phyloP scores from a whole-genome alignment of 1,140 invertebrate species.

The Drosophila albomicans region DNA sequence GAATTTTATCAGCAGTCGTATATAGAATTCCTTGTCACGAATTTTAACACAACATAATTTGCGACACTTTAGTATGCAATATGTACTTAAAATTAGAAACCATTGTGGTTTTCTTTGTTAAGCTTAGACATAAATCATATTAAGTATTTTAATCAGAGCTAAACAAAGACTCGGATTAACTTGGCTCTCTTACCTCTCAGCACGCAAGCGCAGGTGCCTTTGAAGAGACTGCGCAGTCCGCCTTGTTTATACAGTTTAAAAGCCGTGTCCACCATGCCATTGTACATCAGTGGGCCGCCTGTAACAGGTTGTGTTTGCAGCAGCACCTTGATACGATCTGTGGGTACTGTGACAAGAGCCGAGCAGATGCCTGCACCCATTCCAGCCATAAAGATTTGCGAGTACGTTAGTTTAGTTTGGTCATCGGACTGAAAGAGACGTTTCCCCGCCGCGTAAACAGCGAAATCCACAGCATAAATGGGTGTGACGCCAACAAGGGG shows the following conservation, averaged over 20 bases:
- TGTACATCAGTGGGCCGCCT: constrained; percentile 92
- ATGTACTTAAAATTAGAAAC: no score
- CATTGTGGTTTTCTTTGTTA: no score
- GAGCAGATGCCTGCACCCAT: constrained; percentile 97
- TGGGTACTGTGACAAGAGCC: constrained; percentile 97
- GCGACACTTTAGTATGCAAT: no score
- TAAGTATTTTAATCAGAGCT: no score
- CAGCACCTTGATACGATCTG: constrained; percentile 98
- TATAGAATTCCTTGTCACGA: no score
- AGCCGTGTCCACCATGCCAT: constrained; percentile 96
- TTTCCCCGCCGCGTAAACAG: constrained; percentile 97
- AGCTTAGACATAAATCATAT: no score
- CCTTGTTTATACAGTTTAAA: constrained; percentile 97
- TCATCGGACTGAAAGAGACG: constrained; percentile 90
- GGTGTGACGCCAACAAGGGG: constrained; percentile 92
- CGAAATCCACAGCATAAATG: constrained; percentile 97
- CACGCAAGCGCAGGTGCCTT: constrained; percentile 97
- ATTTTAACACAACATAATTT: no score
- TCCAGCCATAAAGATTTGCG: constrained; percentile 95
- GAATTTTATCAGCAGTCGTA: no score
- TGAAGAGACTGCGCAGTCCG: constrained; percentile 97
- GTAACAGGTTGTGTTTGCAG: constrained; percentile 94
- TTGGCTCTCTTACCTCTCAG: constrained; percentile 89
- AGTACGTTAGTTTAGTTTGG: constrained; percentile 89
- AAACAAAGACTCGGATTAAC: no score